A percentile compares a stretch with the other conserved stretches of the same genome.
Conservation (phyloP, 2,888 invertebrate genomes). For the Aproaerema taeniolella region DNA sequence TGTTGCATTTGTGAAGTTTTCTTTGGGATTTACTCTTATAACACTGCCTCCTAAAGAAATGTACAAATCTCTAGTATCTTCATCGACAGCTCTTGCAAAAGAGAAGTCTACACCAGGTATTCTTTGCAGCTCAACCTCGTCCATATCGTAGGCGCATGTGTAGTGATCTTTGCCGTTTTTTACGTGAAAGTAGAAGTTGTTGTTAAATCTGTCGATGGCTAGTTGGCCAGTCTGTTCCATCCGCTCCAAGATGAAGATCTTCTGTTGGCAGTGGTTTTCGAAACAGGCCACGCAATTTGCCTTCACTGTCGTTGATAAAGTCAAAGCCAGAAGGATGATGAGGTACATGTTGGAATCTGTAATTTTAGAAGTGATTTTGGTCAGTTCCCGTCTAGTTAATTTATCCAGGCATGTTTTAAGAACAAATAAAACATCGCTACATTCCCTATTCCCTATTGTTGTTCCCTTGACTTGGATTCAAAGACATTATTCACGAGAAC, state of each 20-base stretch:
- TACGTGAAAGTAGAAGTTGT: conserved; percentile 18
- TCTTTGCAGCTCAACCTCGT: not conserved
- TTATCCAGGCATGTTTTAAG: too few relatives aligned
- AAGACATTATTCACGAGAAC: too few relatives aligned
- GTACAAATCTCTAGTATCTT: not conserved
- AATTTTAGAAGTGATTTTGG: too few relatives aligned
- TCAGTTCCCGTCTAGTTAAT: too few relatives aligned
- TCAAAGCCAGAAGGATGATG: too few relatives aligned
- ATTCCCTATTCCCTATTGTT: too few relatives aligned
- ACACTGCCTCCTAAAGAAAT: not conserved
- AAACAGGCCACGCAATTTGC: conserved; percentile 34
- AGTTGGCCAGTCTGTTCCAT: conserved; percentile 30
- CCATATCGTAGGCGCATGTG: not conserved
- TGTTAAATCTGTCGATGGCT: conserved; percentile 28
- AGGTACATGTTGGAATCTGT: too few relatives aligned
- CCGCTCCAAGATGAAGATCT: conserved; percentile 24
- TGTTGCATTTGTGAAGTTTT: not conserved
- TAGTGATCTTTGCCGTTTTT: not conserved
- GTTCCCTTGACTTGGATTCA: too few relatives aligned
- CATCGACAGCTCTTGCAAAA: not conserved
- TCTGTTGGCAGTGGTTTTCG: conserved; percentile 27
- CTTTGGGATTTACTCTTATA: not conserved
- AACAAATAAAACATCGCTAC: too few relatives aligned
- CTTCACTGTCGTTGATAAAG: too few relatives aligned
- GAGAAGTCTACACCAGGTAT: not conserved